These are phyloP conservation scores for Mus minutoides DNA, from an alignment of 2,797 vertebrate species.

Conservation along the genomic window DNA sequence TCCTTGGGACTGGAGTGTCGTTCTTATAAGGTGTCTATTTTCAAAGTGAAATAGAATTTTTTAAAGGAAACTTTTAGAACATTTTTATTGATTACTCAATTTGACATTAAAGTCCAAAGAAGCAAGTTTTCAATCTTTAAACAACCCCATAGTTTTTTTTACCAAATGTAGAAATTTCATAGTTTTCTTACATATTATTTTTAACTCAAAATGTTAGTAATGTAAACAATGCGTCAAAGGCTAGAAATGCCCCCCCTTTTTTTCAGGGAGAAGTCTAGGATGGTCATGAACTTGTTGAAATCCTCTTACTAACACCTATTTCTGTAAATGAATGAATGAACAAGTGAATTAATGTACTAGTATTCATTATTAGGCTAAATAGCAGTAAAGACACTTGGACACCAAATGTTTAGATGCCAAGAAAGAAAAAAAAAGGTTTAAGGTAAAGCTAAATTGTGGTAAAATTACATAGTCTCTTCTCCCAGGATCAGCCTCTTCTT, in stretches of 20 bases:
- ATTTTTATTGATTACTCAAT: not conserved
- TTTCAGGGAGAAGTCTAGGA: not conserved
- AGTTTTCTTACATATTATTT: not conserved
- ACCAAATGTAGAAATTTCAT: not conserved
- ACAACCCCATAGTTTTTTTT: not conserved
- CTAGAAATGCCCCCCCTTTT: not conserved
- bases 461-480: not conserved
- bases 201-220: constrained; percentile 10
- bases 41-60: constrained; percentile 30
- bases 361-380: not conserved
- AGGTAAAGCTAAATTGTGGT: not conserved
- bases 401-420: not conserved
- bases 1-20: not conserved
- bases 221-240: not conserved
- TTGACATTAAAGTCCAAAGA: not conserved
- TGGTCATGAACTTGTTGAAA: not conserved
- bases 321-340: not conserved
- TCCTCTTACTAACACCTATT: not conserved
- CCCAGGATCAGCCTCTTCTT: not conserved
- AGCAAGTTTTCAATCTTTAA: not conserved
- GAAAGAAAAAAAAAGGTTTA: not conserved
- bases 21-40: constrained; percentile 1
- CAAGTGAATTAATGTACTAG: not conserved
- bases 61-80: constrained; percentile 33
- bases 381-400: not conserved